These are phyloP conservation scores for Peromyscus eremicus DNA, from an alignment of 2,797 vertebrate genomes.

Conservation along the genomic window DNA sequence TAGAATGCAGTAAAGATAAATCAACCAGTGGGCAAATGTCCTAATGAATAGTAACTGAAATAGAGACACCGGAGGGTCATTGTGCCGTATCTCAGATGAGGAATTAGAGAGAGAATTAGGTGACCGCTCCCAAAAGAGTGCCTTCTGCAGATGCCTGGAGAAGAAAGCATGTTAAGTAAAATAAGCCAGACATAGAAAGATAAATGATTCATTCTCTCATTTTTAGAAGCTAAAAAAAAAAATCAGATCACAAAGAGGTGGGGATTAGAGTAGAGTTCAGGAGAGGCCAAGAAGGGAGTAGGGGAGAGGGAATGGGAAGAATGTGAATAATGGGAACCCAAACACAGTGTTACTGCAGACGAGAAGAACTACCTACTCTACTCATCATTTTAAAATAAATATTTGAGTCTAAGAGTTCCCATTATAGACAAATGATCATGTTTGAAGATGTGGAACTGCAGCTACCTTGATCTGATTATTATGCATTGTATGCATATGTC, in stretches of 20 bases:
- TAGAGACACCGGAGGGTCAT: neutral
- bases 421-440: neutral
- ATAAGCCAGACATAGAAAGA: neutral
- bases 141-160: neutral
- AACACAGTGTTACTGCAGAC: neutral
- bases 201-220: neutral
- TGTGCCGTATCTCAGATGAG: neutral
- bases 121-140: neutral
- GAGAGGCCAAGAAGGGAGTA: neutral
- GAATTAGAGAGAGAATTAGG: neutral
- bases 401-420: neutral
- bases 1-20: neutral
- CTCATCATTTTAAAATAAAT: neutral
- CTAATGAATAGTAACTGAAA: conserved; percentile 1
- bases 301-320: neutral
- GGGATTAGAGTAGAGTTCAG: neutral
- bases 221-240: neutral
- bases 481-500: neutral
- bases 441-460: neutral
- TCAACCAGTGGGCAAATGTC: neutral
- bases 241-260: neutral
- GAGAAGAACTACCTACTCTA: neutral
- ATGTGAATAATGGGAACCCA: neutral
- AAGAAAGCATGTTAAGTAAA: neutral
- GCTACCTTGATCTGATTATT: neutral